Conservation (phyloP, 2,888 invertebrate genomes). For the Cryptocephalus primarius region DNA sequence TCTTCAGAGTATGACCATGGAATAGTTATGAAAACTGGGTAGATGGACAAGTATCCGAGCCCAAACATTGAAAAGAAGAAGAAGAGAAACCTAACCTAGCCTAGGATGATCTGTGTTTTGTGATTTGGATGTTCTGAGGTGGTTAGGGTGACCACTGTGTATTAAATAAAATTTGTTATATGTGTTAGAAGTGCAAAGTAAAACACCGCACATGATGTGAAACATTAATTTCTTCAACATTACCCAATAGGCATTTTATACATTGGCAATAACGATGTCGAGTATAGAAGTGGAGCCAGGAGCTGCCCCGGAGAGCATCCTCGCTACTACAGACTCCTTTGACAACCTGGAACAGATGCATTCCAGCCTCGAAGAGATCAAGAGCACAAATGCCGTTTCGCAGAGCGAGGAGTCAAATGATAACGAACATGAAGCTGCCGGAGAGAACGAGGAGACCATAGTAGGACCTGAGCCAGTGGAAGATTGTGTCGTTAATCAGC, state of each 20-base stretch:
- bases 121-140: no score
- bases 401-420: conserved; percentile 19
- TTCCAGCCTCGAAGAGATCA: conserved; percentile 49
- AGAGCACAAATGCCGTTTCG: conserved; percentile 38
- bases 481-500: conserved; percentile 50
- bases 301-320: conserved; percentile 52
- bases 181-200: no score
- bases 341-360: conserved; percentile 59
- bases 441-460: conserved; percentile 15
- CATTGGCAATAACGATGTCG: conserved; percentile 1
- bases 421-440: conserved; percentile 22
- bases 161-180: no score
- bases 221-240: no score
- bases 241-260: background rate
- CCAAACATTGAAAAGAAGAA: no score
- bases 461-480: conserved; percentile 26
- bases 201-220: no score
- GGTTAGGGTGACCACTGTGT: no score
- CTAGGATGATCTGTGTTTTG: no score
- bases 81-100: no score
- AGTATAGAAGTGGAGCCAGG: conserved; percentile 43
- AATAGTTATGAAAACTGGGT: no score
- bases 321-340: conserved; percentile 60
- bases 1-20: no score
- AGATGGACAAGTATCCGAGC: no score